A percentile compares a stretch with the other conserved stretches of the same genome.
These are phyloP conservation scores for Melanostoma scalare DNA, from an alignment of 2,888 invertebrate genomes.

Conservation along the genomic window DNA sequence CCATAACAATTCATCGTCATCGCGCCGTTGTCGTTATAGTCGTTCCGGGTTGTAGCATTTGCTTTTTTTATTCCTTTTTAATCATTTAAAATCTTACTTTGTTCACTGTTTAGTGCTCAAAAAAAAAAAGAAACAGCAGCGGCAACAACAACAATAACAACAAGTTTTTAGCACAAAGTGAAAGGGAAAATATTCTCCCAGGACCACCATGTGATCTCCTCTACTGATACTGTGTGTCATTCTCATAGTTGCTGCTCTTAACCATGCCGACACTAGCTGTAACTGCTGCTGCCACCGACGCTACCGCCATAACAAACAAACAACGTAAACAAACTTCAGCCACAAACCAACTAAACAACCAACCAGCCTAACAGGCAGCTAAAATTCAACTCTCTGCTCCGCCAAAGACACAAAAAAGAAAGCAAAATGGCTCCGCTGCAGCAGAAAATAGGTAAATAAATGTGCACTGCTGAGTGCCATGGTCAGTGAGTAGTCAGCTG, in stretches of 20 bases:
- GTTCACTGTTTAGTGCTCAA: conserved; percentile 17
- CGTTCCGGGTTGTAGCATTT: conserved; percentile 61
- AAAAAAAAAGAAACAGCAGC: conserved; percentile 11
- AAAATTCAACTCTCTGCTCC: conserved; percentile 51
- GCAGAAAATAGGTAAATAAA: conserved; percentile 60
- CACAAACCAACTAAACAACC: conserved; percentile 34
- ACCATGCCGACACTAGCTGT: conserved; percentile 67
- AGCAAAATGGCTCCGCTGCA: conserved; percentile 61
- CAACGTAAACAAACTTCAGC: conserved; percentile 71
- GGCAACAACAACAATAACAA: conserved; percentile 33
- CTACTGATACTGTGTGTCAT: conserved; percentile 69
- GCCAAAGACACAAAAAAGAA: conserved; percentile 60
- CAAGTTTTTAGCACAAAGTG: conserved; percentile 66
- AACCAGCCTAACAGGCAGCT: conserved; percentile 54
- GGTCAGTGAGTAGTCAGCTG: conserved; percentile 73
- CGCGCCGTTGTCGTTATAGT: conserved; percentile 40
- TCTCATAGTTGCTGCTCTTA: conserved; percentile 70
- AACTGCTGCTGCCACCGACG: conserved; percentile 42
- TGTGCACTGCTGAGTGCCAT: conserved; percentile 70
- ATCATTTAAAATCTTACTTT: conserved; percentile 61
- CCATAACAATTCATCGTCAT: conserved; percentile 68
- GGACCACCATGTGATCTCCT: conserved; percentile 71
- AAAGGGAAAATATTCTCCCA: conserved; percentile 73
- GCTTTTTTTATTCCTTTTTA: conserved; percentile 36
- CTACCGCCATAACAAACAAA: conserved; percentile 66